Conservation (phyloP, 2,888 invertebrate genomes). For the Enchytraeus crypticus region DNA sequence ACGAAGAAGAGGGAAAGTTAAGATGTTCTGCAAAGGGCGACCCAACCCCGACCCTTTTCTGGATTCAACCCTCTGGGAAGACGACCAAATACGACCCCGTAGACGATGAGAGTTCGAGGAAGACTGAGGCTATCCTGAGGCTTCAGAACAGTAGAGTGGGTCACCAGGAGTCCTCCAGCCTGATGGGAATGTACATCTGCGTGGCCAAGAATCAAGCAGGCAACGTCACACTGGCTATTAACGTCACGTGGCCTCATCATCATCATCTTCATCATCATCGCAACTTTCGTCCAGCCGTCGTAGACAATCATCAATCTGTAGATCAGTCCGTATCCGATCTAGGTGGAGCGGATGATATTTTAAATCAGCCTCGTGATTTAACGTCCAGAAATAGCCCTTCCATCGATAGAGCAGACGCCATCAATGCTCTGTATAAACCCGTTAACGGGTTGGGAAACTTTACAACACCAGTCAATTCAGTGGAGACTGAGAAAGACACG, state of each 20-base stretch:
- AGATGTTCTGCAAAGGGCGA: constrained; percentile 43
- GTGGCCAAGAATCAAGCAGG: constrained; percentile 46
- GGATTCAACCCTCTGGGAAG: constrained; percentile 42
- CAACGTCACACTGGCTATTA: constrained; percentile 43
- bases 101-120: constrained; percentile 16
- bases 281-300: not conserved
- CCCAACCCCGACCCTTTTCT: constrained; percentile 42
- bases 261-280: not conserved
- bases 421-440: not conserved
- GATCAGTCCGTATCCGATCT: not conserved
- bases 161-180: not conserved
- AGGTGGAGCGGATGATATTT: not conserved
- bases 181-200: constrained; percentile 39
- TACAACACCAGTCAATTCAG: not conserved
- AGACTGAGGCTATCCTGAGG: not conserved
- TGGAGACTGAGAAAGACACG: not conserved
- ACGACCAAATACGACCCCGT: constrained; percentile 34
- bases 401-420: not conserved
- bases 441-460: too few relatives aligned
- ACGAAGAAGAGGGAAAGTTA: constrained; percentile 34
- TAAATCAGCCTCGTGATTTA: not conserved
- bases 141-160: not conserved
- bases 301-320: not conserved
- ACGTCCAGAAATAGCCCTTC: not conserved
- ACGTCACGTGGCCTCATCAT: constrained; percentile 38